Evolutionary conservation across 2,888 invertebrate species (phyloP), one percentile per base, ranked within the genome.

Genomic region (Tricholauxania praeusta): DNA sequence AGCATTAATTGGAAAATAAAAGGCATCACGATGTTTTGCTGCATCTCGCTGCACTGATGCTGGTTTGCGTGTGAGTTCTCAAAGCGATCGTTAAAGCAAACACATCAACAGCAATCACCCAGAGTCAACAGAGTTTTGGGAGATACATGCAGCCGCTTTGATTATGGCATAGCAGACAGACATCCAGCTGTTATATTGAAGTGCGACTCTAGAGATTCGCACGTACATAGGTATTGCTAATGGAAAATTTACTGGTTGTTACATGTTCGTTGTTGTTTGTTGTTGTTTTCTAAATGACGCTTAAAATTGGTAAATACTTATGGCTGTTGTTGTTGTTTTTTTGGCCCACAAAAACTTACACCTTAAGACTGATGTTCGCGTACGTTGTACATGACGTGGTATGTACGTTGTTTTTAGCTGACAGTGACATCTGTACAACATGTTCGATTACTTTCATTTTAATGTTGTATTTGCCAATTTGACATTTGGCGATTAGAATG

Each of bases 361-460:
- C 48, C 57, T 28, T 28, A 51, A 53, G 48, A 71, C 32, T 71
- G 71, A 64, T 55, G 64, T 71, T 65, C 48, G 49, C 15, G 59
- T 51, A 68, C 48, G 55, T 68, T 59, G 47, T 59, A 39, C 39
- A 39, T 39, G 7, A 39, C 1, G 39, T 39, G 39, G 39, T 63
- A 39, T 47, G 39, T 63, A 63, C 57, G 17, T 47, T 32, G 55
- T 39, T 47, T 47, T n/a, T n/a, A 10, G 57, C 47, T 57, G 64
- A 65, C 65, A 64, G 57, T 71, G 71, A 65, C 71, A 71, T 57
- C 65, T 64, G 65, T 65, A 48, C 39, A 59, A 68, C 68, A 57
- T 12, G 59, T 55, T 55, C 57, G 57, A 47, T 57, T 39, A 39
- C 62, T 63, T 47, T 15, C 62, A 15, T 63, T 15, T 48, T 39